A percentile compares a stretch with the other conserved stretches of the same genome.
Conservation (phyloP, 2,113 vertebrate genomes). For the Platycercus adscitus region DNA sequence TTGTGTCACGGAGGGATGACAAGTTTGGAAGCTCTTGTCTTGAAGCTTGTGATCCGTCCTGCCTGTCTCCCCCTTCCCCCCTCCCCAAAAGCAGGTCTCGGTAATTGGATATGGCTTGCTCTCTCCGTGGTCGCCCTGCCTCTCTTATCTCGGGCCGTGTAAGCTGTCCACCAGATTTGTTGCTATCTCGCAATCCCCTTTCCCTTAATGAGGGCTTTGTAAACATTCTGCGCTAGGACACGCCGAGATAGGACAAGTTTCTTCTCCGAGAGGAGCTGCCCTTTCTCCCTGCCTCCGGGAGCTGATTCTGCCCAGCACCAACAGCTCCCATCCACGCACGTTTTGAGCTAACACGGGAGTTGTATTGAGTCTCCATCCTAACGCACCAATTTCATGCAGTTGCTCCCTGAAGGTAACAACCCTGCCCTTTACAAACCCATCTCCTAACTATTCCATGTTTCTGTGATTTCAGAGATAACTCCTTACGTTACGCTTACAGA, state of each 20-base stretch:
- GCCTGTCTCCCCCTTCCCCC: conserved; percentile 74
- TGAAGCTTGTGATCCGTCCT: conserved; percentile 68
- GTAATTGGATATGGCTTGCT: conserved; percentile 80
- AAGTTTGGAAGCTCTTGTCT: conserved; percentile 83
- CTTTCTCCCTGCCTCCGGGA: conserved; percentile 49
- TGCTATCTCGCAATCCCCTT: conserved; percentile 89
- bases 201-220: conserved; percentile 99
- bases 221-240: conserved; percentile 91
- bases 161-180: conserved; percentile 89
- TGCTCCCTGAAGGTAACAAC: neutral
- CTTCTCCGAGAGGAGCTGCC: conserved; percentile 61
- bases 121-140: conserved; percentile 81
- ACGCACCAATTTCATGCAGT: neutral
- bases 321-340: neutral
- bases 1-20: conserved; percentile 80
- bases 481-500: neutral
- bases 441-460: neutral
- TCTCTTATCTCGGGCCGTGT: conserved; percentile 90
- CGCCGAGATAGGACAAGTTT: conserved; percentile 85
- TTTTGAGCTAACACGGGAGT: neutral
- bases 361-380: neutral
- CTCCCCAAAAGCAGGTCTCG: conserved; percentile 79
- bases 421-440: neutral
- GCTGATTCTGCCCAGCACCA: conserved; percentile 20
- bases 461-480: neutral